Evolutionary conservation across 2,797 vertebrate genomes (phyloP), one percentile per base, ranked within the genome.

Genomic region (Adrianichthys oophorus): DNA sequence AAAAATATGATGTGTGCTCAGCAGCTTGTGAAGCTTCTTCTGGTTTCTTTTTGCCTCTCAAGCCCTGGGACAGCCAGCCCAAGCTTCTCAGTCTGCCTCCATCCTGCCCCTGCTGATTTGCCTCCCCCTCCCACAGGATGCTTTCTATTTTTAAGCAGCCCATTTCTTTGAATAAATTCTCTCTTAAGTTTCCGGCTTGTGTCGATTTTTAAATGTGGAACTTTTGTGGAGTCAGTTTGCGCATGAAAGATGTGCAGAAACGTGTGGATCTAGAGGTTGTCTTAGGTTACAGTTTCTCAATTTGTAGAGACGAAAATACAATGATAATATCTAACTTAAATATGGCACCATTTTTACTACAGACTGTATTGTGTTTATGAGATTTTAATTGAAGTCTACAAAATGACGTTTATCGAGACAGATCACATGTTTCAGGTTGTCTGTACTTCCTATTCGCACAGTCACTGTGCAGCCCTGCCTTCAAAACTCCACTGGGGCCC

Each of bases 121-220:
- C 66, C 52, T 73, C 52, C 44, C 76, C 69, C 72, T 90, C 88
- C 90, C 87, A 65, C 58, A 56, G 85, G 90, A 88, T 51, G 59
- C 48, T 70, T 83, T 82, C 91, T 93, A 93, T 92, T 92, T 93
- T 87, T 92, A 91, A 72, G 67, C 86, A 92, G 89, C 92, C 92
- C 91, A 92, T 77, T 93, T 92, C 84, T 89, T 83, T 85, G 82
- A 89, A 91, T 89, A 89, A 83, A 85, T 72, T 76, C 76, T 83
- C 80, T 86, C 66, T 85, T 75, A 78, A 84, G 80, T 89, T 87
- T 65, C 71, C 87, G 85, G 87, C 83, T 83, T 71, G 74, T 53
- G 68, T 74, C 47, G 56, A 52, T 68, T 78, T 61, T 61, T 77
- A 70, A 83, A 76, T 18, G 48, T 26, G 40, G 70, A 73, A 56